Evolutionary conservation across 2,888 invertebrate genomes (phyloP), one percentile per base, ranked within the genome.

Genomic region (Andrena haemorrhoa): DNA sequence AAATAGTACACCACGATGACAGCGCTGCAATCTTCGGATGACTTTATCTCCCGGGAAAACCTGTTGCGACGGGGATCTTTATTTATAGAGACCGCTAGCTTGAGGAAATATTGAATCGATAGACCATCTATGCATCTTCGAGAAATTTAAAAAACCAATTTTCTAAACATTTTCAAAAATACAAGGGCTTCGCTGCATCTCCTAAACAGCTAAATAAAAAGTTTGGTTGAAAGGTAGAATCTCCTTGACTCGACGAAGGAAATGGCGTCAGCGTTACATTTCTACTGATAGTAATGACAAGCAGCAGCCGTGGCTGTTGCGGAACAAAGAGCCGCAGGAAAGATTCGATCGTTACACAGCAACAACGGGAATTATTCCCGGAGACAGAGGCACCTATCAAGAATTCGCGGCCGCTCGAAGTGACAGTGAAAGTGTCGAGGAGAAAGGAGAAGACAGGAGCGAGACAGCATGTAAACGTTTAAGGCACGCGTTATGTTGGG

Each of bases 401-500:
- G 58, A 74, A 71, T 68, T 71, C 63, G 4, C 51, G 26, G 56
- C 56, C 56, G 51, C 51, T 60, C 20, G 58, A 71, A 75, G 75
- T 82, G 83, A 83, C 79, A 83, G 83, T 83, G 83, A 83, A 83
- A 83, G 83, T 83, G 83, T 71, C 75, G 64, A 79, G 58, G 83
- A 83, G 83, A 83, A 83, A 83, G 83, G 82, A 74, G 80, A 72
- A 78, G 82, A 82, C 82, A 33, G 75, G 20, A 79, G 56, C 71
- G 75, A 75, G 82, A 83, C 75, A 83, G 64, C 60, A 29, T 20
- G 75, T 56, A 66, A 69, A 64, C 47, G 64, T 63, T 79, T 61
- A 51, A 65, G 49, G 56, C 79, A 82, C 79, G 75, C 82, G 51
- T 65, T 12, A 53, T 16, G 47, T 47, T 72, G 10, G 41, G 29